phyloP scores from a whole-genome alignment of 2,113 vertebrate genomes.

The Acrocephalus arundinaceus region DNA sequence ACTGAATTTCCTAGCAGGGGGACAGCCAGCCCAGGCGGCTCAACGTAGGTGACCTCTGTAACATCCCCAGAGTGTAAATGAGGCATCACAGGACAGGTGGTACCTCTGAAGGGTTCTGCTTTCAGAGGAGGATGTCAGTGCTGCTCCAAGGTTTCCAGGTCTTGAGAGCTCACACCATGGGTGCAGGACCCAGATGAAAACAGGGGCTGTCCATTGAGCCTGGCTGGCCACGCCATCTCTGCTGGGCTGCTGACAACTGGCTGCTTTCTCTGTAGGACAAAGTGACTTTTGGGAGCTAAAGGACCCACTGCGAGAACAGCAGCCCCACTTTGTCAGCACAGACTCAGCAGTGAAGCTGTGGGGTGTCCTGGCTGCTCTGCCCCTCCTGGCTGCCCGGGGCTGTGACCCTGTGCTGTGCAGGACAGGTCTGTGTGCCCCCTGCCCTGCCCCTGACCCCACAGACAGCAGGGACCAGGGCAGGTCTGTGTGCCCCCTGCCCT shows the following conservation, averaged over 20 bases:
- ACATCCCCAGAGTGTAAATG: too few species aligned
- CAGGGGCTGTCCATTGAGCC: accelerated
- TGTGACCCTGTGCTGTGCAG: not conserved
- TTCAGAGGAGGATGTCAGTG: not conserved
- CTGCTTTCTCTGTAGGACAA: not conserved
- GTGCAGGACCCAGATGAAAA: not conserved
- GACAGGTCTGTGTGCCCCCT: not conserved
- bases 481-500: not conserved
- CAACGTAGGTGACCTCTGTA: not conserved
- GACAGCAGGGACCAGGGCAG: too few species aligned
- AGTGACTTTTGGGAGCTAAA: not conserved
- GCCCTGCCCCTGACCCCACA: accelerated
- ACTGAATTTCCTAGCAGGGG: not conserved
- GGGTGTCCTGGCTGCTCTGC: not conserved
- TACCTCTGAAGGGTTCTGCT: not conserved
- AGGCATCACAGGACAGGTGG: accelerated
- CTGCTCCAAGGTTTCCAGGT: not conserved
- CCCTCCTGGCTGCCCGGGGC: not conserved
- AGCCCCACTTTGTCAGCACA: not conserved
- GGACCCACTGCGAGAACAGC: accelerated
- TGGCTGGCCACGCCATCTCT: accelerated
- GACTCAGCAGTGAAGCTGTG: not conserved
- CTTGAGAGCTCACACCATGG: accelerated
- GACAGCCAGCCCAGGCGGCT: not conserved
- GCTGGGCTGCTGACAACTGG: not conserved